Evolutionary conservation across 2,888 invertebrate genomes (phyloP), one percentile per base, ranked within the genome.

Genomic region (Ochlodes sylvanus): DNA sequence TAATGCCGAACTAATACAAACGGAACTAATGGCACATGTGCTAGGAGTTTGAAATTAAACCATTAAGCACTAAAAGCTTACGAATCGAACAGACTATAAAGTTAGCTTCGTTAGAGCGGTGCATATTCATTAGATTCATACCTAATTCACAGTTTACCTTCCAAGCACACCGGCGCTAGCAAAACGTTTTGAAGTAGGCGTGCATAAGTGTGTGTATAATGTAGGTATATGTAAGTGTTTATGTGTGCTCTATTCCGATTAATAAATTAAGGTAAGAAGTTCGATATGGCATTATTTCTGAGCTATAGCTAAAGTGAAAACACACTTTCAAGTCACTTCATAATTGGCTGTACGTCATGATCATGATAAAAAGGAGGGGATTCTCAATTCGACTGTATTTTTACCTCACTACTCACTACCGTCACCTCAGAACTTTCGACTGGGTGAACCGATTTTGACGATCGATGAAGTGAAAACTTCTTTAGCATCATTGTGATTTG

Each of bases 91-190:
- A 21, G 21, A 21, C 47, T 41, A 17, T 27, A 57, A 65, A 65
- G 65, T 65, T 65, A 55, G 55, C 34, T 55, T 34, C 52, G 21
- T 52, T 64, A 57, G 27, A 57, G 50, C 57, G 14, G 52, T 58
- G 50, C 65, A 58, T 65, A 65, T 65, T 65, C 58, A 65, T 55
- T 52, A 52, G 55, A 32, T 10, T 55, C 55, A 55, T 55, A 55
- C 55, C 32, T 55, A 55, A 55, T 52, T 27, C 52, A 21, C 34
- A 55, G 32, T 55, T 34, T 34, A 55, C 55, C 55, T 55, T 55
- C 34, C 7, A 34, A 55, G 34, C 27, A 52, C 21, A 17, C 27
- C 21, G 21, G 5, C 52, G 21, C 14, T 14, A n/a, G 47, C 7
- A 47, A 47, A 47, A 17, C 47, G 7, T 47, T 47, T 15, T 7